Conservation (phyloP, 2,888 invertebrate genomes). For the Salpingus planirostris region DNA sequence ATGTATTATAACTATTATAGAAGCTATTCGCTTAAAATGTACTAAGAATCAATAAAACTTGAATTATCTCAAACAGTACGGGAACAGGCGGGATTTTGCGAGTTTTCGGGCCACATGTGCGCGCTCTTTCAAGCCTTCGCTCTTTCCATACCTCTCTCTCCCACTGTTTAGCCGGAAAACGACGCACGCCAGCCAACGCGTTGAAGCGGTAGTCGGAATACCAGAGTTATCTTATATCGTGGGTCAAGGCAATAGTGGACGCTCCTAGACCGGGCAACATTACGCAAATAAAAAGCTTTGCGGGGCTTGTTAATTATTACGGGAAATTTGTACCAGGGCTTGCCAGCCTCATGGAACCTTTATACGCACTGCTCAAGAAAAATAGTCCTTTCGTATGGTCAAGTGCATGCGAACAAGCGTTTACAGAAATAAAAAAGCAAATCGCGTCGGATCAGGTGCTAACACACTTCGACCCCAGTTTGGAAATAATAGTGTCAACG, state of each 20-base stretch:
- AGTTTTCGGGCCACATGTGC: too few relatives aligned
- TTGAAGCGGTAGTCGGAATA: too few relatives aligned
- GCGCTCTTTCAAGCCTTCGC: too few relatives aligned
- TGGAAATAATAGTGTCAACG: conserved; percentile 6
- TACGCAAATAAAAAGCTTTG: conserved; percentile 8
- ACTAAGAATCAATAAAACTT: too few relatives aligned
- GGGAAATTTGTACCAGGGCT: conserved; percentile 9
- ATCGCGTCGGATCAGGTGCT: conserved; percentile 4
- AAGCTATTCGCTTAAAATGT: too few relatives aligned
- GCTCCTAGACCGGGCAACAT: conserved; percentile 10
- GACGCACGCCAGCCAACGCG: too few relatives aligned
- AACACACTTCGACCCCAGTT: conserved; percentile 8
- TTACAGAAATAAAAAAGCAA: conserved; percentile 8
- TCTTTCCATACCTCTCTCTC: too few relatives aligned
- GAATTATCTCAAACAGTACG: too few relatives aligned
- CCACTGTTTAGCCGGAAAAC: too few relatives aligned
- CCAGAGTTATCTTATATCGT: too few relatives aligned
- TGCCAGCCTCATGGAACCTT: conserved; percentile 7
- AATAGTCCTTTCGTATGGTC: conserved; percentile 10
- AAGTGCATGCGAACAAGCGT: conserved; percentile 9
- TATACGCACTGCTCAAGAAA: conserved; percentile 12
- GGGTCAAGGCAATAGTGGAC: conserved; percentile 14
- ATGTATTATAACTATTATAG: too few relatives aligned
- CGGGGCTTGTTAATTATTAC: conserved; percentile 16
- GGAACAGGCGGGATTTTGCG: too few relatives aligned